Base-by-base conservation (phyloP, 1,140 invertebrate genomes). In the Lepidurus apus region DNA sequence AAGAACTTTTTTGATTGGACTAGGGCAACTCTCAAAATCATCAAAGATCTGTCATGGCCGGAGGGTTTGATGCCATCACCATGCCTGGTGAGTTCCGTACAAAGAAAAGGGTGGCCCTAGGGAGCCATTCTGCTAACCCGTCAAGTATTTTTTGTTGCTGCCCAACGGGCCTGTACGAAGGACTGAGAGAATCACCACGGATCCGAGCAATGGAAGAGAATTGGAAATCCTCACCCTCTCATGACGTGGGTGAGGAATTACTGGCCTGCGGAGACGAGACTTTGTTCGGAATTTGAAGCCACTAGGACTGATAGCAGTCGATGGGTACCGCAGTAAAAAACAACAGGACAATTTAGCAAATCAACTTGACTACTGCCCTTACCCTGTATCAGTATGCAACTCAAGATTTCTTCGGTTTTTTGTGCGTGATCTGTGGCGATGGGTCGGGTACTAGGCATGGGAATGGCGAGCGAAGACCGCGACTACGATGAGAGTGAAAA, bases 221-320 rank as follows among this genome's bases (percentile, higher is more conserved):
- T 65, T 65, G 53, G 53, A 65, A 65, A 17, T n/a, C n/a, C 4
- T n/a, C n/a, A n/a, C n/a, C n/a, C n/a, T n/a, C n/a, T 65, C 53
- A 65, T 65, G 53, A 65, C 53, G 53, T 65, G 53, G 21, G 53
- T 65, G 53, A 65, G 21, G 53, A n/a, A 65, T 65, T 65, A 65
- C 53, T 7, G 8, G 53, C 53, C 21, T n/a, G 53, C 4, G 53
- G 21, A 65, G 53, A 13, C 13, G 53, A 65, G 53, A 65, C 17
- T 65, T 47, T 65, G 53, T 4, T 65, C 6, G 53, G 13, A 65
- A 65, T 7, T 65, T 65, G 3, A 21, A 65, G 53, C 21, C 53
- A 21, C 53, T 65, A 34, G 34, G 34, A 34, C 53, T 11, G 53
- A 17, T 13, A 21, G 17, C n/a, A 65, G 53, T 65, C 53, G 53